phyloP scores from a whole-genome alignment of 2,113 vertebrate species.

The Limnothrissa miodon region DNA sequence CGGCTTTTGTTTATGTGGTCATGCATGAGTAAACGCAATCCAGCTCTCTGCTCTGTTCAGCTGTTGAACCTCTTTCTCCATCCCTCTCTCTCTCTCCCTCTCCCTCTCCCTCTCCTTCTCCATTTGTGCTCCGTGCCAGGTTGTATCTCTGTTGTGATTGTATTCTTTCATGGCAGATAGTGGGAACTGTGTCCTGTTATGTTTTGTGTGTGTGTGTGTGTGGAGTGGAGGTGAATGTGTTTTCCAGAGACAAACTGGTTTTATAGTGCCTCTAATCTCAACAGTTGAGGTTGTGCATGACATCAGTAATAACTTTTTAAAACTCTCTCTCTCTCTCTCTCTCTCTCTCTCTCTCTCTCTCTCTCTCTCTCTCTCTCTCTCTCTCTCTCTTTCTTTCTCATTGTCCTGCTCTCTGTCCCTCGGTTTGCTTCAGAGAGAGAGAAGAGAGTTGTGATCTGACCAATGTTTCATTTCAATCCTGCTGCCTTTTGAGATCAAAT shows the following conservation, averaged over 20 bases:
- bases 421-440: conserved; percentile 35
- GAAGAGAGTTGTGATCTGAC: conserved; percentile 58
- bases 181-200: neutral
- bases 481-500: conserved; percentile 70
- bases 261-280: conserved; percentile 50
- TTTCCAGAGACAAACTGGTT: conserved; percentile 55
- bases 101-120: neutral
- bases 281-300: conserved; percentile 48
- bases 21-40: conserved; percentile 18
- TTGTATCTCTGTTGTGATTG: neutral
- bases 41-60: neutral
- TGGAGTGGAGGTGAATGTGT: conserved; percentile 25
- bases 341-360: neutral
- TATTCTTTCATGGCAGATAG: neutral
- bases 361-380: neutral
- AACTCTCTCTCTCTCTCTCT: conserved; percentile 42
- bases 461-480: conserved; percentile 67
- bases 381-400: neutral
- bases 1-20: conserved; percentile 12
- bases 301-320: conserved; percentile 54
- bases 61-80: neutral
- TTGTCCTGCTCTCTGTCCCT: neutral
- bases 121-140: neutral
- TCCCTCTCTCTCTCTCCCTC: neutral
- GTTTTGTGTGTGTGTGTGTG: neutral